These are phyloP conservation scores for Hylomyscus alleni DNA, from an alignment of 2,797 vertebrate genomes.

Conservation along the genomic window DNA sequence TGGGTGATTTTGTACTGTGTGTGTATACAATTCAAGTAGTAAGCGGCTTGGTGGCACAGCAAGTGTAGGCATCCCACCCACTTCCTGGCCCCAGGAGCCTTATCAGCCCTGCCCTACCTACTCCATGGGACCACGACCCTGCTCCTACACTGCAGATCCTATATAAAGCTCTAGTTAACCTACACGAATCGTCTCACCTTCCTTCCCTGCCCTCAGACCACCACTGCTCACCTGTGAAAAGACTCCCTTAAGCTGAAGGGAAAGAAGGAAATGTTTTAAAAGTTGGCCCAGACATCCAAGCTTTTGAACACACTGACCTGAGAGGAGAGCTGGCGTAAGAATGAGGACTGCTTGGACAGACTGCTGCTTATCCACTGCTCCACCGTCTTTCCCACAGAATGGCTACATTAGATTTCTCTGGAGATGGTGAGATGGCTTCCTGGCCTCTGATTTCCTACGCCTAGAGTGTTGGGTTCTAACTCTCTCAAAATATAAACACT, in stretches of 20 bases:
- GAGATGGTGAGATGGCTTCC: background rate
- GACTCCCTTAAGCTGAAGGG: background rate
- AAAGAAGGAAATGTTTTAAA: conserved; percentile 25
- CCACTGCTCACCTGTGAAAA: background rate
- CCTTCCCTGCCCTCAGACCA: background rate
- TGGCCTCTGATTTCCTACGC: background rate
- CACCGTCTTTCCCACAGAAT: background rate
- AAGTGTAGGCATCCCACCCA: background rate
- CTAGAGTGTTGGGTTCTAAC: conserved; percentile 6
- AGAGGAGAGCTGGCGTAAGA: background rate
- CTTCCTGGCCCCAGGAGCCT: background rate
- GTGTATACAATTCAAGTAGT: background rate
- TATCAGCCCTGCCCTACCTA: background rate
- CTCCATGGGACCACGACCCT: background rate
- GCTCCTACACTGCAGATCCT: background rate
- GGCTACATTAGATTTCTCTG: background rate
- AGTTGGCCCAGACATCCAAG: background rate
- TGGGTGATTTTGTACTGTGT: background rate
- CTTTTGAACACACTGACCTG: background rate
- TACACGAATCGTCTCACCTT: background rate
- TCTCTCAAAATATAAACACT: background rate
- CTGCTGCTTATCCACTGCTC: background rate
- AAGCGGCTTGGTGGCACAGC: background rate
- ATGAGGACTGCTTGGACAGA: background rate
- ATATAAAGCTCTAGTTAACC: background rate